Evolutionary conservation across 2,797 vertebrate genomes (phyloP).

Genomic region (Cryptoprocta ferox): DNA sequence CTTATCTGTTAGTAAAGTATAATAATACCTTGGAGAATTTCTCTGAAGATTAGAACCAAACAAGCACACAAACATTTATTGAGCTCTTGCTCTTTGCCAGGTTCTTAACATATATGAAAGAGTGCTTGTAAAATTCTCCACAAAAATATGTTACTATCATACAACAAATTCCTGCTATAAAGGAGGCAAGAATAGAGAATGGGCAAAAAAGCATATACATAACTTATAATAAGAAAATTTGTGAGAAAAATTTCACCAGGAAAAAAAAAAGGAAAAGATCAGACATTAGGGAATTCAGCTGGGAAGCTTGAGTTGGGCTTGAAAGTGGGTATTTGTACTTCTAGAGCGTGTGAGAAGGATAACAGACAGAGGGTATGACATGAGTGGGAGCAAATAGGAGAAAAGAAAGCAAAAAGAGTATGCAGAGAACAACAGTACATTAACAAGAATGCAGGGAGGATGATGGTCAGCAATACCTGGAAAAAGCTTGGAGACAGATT

Average conservation of each 20-base stretch:
- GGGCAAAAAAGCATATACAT: background rate
- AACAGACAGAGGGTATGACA: background rate
- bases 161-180: conserved; percentile 20
- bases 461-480: background rate
- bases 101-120: conserved; percentile 12
- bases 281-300: background rate
- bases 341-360: background rate
- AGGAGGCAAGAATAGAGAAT: background rate
- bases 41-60: conserved; percentile 36
- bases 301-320: background rate
- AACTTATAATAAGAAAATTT: background rate
- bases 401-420: background rate
- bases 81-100: conserved; percentile 17
- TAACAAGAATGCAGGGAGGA: background rate
- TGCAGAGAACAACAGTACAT: background rate
- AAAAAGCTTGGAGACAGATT: background rate
- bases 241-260: background rate
- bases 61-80: background rate
- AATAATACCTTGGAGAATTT: conserved; percentile 2
- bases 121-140: background rate
- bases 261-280: background rate
- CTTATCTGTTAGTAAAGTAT: conserved; percentile 35
- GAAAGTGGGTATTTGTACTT: background rate
- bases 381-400: background rate
- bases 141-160: background rate